phyloP scores from a whole-genome alignment of 2,797 vertebrate species.

The Acanthurus lineatus region DNA sequence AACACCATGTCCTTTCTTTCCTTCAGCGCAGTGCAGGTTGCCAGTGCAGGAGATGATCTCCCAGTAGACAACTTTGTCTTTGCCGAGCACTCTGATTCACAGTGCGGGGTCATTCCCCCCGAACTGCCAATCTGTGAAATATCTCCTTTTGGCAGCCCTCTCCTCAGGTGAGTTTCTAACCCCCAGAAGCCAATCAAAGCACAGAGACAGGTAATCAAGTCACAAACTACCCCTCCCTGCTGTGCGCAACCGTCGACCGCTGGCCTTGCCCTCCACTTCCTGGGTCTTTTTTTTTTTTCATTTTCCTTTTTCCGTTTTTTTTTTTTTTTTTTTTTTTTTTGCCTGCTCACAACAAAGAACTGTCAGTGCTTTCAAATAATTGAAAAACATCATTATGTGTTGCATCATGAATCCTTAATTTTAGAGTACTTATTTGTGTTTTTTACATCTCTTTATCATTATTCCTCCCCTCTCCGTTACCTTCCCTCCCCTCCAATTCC shows the following conservation, averaged over 20 bases:
- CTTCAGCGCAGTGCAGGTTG: constrained; percentile 93
- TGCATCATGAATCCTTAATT: not conserved
- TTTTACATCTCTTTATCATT: constrained; percentile 19
- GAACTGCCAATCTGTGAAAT: constrained; percentile 87
- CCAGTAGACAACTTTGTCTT: constrained; percentile 83
- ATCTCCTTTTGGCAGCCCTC: constrained; percentile 88
- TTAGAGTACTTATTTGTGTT: constrained; percentile 13
- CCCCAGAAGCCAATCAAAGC: constrained; percentile 69
- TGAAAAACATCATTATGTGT: not conserved
- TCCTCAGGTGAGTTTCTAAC: constrained; percentile 89
- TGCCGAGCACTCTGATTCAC: constrained; percentile 84
- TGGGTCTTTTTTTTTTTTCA: constrained; percentile 41
- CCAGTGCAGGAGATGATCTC: constrained; percentile 90
- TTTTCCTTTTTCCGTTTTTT: constrained; percentile 19
- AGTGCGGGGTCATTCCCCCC: constrained; percentile 85
- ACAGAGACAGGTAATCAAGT: constrained; percentile 75
- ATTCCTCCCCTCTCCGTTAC: constrained; percentile 15
- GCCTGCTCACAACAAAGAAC: constrained; percentile 52
- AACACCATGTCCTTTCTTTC: constrained; percentile 90
- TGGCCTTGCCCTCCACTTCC: constrained; percentile 68
- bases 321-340: constrained; percentile 25
- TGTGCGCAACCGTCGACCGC: constrained; percentile 68
- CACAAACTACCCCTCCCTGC: constrained; percentile 73
- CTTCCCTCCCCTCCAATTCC: constrained; percentile 9
- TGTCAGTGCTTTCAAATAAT: constrained; percentile 32